phyloP scores from a whole-genome alignment of 2,113 vertebrate species.

The Ameiurus melas region DNA sequence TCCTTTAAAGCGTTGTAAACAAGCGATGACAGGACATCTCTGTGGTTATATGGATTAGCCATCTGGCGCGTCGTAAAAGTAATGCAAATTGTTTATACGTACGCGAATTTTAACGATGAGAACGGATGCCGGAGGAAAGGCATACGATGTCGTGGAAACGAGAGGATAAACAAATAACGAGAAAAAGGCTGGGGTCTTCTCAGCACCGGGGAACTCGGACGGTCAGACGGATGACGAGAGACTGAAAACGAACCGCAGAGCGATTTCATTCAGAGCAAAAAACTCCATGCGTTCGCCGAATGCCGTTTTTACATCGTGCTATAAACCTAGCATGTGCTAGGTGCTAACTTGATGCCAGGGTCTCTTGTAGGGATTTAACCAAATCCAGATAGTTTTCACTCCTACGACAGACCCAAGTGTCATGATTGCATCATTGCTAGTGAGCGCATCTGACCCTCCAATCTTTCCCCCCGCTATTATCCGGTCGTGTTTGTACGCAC shows the following conservation, averaged over 20 bases:
- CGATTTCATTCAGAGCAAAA: no score
- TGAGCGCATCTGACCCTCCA: background rate
- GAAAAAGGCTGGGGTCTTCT: background rate
- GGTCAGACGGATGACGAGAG: no score
- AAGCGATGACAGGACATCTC: background rate
- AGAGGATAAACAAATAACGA: background rate
- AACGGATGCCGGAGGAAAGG: background rate
- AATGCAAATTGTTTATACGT: conserved; percentile 12
- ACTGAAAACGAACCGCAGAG: background rate
- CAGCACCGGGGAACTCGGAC: background rate
- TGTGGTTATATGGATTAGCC: conserved; percentile 16
- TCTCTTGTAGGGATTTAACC: background rate
- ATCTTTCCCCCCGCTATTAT: background rate
- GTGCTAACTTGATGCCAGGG: background rate
- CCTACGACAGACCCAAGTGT: background rate
- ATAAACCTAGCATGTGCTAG: background rate
- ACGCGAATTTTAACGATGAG: background rate
- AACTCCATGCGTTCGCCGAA: no score
- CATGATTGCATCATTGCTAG: conserved; percentile 7
- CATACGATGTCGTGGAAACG: background rate
- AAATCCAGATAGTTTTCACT: background rate
- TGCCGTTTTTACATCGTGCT: background rate
- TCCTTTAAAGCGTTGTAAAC: conserved; percentile 30
- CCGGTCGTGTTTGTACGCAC: conserved; percentile 3
- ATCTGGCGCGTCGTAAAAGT: conserved; percentile 39